A percentile compares a stretch with the other conserved stretches of the same genome.
phyloP scores from a whole-genome alignment of 2,797 vertebrate species.

The Potorous gilbertii region DNA sequence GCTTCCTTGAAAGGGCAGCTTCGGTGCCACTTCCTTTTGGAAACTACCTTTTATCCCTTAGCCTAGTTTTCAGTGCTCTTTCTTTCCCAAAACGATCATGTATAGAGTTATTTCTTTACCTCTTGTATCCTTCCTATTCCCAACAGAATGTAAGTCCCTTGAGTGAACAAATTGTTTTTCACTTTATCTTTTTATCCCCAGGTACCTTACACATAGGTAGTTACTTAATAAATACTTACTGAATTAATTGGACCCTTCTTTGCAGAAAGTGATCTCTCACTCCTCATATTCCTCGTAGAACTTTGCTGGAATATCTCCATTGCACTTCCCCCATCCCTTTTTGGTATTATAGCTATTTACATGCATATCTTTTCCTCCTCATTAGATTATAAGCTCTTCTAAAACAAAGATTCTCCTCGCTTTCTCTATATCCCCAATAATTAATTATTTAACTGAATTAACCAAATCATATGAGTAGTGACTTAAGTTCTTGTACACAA shows the following conservation, averaged over 20 bases:
- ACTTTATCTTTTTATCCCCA: not conserved
- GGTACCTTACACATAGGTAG: not conserved
- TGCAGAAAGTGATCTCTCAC: not conserved
- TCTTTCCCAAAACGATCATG: not conserved
- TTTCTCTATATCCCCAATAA: rapidly evolving
- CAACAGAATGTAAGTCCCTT: not conserved
- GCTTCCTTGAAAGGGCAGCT: not conserved
- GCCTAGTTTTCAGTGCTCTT: not conserved
- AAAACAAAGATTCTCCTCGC: not conserved
- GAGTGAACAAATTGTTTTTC: not conserved
- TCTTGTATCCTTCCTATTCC: not conserved
- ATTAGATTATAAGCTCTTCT: rapidly evolving
- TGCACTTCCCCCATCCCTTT: not conserved
- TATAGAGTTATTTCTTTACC: not conserved
- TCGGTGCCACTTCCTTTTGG: not conserved
- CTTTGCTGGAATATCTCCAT: not conserved
- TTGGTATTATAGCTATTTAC: not conserved
- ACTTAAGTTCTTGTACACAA: not conserved
- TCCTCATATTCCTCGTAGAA: not conserved
- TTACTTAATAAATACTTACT: not conserved
- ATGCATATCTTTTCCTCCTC: not conserved
- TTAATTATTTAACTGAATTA: not conserved
- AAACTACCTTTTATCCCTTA: not conserved
- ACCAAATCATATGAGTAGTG: not conserved
- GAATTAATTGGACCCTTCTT: not conserved